These are phyloP conservation scores for Tolmerus cingulatus DNA, from an alignment of 2,888 invertebrate genomes.

Conservation along the genomic window DNA sequence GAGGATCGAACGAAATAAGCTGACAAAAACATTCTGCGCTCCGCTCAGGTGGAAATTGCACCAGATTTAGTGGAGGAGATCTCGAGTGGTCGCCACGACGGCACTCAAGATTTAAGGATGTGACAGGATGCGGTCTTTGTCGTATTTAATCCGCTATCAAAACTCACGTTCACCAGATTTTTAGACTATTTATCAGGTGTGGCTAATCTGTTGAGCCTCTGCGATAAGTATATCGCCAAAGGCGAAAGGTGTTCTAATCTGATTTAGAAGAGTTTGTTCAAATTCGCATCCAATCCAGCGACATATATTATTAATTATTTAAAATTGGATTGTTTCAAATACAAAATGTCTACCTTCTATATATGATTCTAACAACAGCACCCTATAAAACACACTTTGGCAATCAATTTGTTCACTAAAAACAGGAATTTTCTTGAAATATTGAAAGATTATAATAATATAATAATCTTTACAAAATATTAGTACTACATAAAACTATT, in stretches of 20 bases:
- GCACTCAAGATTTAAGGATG: not conserved
- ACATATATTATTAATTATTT: too few species aligned
- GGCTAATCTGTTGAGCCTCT: not conserved
- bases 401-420: too few species aligned
- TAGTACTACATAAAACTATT: too few species aligned
- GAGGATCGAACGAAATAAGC: conserved; percentile 22
- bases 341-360: too few species aligned
- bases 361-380: too few species aligned
- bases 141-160: not conserved
- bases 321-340: too few species aligned
- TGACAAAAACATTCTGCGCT: conserved; percentile 13
- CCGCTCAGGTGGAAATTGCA: conserved; percentile 29
- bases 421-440: too few species aligned
- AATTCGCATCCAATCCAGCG: not conserved
- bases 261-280: not conserved
- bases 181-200: not conserved
- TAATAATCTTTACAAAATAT: too few species aligned
- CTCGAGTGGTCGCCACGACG: not conserved
- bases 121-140: not conserved
- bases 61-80: not conserved
- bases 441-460: too few species aligned
- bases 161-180: not conserved
- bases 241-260: not conserved
- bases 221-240: not conserved
- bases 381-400: too few species aligned